Conservation (phyloP, 2,113 vertebrate species). For the Drymodes brunneopygia region DNA sequence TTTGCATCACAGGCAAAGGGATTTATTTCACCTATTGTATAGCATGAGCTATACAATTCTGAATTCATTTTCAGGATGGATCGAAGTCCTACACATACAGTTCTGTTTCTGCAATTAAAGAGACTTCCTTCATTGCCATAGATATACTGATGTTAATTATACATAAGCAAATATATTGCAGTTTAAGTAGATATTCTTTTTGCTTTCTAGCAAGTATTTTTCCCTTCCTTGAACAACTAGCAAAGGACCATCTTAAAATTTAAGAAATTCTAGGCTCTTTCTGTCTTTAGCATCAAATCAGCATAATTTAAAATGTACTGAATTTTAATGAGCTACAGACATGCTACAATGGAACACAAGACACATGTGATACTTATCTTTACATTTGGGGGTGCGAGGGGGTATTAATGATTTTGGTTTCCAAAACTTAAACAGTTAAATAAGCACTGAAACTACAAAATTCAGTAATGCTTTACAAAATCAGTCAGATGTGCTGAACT, state of each 20-base stretch:
- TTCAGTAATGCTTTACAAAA: neutral
- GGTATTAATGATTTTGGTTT: neutral
- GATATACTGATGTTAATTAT: neutral
- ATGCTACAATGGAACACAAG: neutral
- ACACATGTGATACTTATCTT: neutral
- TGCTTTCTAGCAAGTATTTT: neutral
- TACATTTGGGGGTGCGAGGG: accelerated
- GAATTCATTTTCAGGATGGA: neutral
- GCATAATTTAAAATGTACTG: neutral
- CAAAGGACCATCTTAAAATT: neutral
- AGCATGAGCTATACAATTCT: neutral
- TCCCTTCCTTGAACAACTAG: neutral
- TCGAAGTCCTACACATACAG: neutral
- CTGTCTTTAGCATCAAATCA: neutral
- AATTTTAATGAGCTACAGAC: neutral
- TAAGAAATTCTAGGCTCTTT: neutral
- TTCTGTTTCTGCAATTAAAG: neutral
- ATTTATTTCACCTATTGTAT: neutral
- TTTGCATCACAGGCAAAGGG: neutral
- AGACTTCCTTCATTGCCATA: neutral
- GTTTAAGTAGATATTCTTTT: neutral
- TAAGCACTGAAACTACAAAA: neutral
- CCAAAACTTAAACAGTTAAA: neutral
- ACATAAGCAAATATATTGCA: neutral
- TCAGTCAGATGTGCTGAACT: neutral